phyloP scores from a whole-genome alignment of 1,140 invertebrate species.

The Platyscapa corneri region DNA sequence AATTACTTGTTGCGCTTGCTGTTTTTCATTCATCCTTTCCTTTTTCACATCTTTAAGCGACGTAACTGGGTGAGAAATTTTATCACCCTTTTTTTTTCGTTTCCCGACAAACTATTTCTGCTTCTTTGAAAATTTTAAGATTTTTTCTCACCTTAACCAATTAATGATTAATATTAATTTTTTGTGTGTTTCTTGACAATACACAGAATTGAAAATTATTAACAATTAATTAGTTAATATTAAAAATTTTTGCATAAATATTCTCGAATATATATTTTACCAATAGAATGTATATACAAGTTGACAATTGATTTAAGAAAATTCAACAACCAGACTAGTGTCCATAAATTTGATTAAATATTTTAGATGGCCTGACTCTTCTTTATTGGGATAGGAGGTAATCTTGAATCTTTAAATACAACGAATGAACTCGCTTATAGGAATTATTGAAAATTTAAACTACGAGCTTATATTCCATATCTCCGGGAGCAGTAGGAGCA shows the following conservation, averaged over 20 bases:
- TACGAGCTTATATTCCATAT: conserved; percentile 16
- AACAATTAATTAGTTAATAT: no score
- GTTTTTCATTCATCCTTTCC: conserved; percentile 22
- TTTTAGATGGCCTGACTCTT: conserved; percentile 22
- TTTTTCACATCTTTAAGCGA: conserved; percentile 4
- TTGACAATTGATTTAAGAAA: conserved; percentile 31
- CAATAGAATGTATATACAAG: neutral
- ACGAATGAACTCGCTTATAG: conserved; percentile 5
- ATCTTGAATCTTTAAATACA: conserved; percentile 46
- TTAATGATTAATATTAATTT: neutral
- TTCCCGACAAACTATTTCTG: neutral
- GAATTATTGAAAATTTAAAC: conserved; percentile 47
- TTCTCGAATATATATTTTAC: no score
- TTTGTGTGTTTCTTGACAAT: neutral
- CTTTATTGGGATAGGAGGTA: conserved; percentile 33
- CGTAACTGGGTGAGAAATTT: neutral
- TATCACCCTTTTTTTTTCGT: neutral
- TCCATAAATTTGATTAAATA: conserved; percentile 26
- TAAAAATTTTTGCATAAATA: neutral
- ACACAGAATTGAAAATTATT: neutral
- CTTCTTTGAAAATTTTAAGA: neutral
- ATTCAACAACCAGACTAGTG: conserved; percentile 3
- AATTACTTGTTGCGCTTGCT: conserved; percentile 50
- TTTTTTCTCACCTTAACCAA: neutral
- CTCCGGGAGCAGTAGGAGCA: neutral